phyloP scores from a whole-genome alignment of 2,797 vertebrate genomes.

The Tenualosa ilisha region DNA sequence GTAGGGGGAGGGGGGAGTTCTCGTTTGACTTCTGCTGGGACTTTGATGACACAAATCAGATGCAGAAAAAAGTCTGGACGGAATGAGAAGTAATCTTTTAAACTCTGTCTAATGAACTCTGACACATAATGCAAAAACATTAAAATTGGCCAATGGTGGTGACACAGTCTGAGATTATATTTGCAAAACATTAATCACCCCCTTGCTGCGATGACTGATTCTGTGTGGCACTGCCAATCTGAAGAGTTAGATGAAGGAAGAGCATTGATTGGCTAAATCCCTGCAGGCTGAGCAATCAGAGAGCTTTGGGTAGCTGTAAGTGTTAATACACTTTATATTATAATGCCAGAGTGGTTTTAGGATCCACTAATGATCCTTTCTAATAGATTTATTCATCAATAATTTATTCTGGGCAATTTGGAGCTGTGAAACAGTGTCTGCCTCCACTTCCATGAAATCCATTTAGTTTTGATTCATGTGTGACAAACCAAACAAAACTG shows the following conservation, averaged over 20 bases:
- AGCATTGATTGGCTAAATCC: background rate
- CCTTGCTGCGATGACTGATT: slow-evolving; percentile 2
- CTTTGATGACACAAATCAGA: background rate
- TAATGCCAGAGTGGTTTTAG: slow-evolving; percentile 7
- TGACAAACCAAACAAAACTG: background rate
- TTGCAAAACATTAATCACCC: slow-evolving; percentile 3
- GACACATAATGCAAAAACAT: background rate
- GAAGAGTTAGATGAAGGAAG: slow-evolving; percentile 18
- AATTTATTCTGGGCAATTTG: slow-evolving; percentile 35
- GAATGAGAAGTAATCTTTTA: slow-evolving; percentile 3
- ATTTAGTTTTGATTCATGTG: slow-evolving; percentile 22
- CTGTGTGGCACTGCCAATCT: background rate
- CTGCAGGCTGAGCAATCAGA: background rate
- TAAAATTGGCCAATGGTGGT: background rate
- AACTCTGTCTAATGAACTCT: background rate
- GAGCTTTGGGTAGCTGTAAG: background rate
- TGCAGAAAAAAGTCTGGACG: background rate
- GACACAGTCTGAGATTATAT: background rate
- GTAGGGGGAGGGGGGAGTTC: too few relatives aligned
- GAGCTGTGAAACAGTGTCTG: background rate
- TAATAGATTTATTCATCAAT: slow-evolving; percentile 37
- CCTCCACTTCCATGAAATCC: slow-evolving; percentile 4
- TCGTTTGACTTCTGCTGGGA: background rate
- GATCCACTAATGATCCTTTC: background rate
- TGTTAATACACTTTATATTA: slow-evolving; percentile 30